Conservation (phyloP, 2,797 vertebrate genomes). For the Pangasius mekongensis region DNA sequence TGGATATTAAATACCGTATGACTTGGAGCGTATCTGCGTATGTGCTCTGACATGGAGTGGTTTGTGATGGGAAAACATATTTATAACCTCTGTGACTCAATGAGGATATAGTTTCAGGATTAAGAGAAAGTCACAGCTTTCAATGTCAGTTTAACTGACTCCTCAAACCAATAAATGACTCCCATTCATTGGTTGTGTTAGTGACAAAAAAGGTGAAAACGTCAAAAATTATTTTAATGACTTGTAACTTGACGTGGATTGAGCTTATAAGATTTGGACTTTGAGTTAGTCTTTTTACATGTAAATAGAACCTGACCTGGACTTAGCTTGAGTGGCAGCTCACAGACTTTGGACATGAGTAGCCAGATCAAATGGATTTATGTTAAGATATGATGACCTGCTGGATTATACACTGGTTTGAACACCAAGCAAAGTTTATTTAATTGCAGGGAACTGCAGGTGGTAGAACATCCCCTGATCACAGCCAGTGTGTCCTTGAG, state of each 20-base stretch:
- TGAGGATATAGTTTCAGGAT: not conserved
- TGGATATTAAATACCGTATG: not conserved
- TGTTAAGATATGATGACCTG: not conserved
- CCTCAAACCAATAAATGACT: not conserved
- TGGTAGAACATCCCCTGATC: not conserved
- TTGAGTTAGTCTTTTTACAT: no score
- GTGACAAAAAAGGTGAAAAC: not conserved
- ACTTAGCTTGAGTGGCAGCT: not conserved
- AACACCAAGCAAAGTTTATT: not conserved
- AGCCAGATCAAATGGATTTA: not conserved
- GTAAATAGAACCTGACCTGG: not conserved
- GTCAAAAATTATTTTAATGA: not conserved
- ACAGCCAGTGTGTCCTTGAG: constrained; percentile 1
- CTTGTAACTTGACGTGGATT: not conserved
- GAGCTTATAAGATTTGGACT: not conserved
- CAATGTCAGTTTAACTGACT: not conserved
- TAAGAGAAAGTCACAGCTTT: not conserved
- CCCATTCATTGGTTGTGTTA: not conserved
- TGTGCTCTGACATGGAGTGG: not conserved
- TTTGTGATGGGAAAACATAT: not conserved
- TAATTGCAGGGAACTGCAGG: not conserved
- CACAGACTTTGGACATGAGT: not conserved
- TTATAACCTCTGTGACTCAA: not conserved
- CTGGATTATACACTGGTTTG: not conserved
- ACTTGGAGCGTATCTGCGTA: not conserved